Conservation (phyloP, 1,140 invertebrate genomes). For the Diorhabda sublineata region DNA sequence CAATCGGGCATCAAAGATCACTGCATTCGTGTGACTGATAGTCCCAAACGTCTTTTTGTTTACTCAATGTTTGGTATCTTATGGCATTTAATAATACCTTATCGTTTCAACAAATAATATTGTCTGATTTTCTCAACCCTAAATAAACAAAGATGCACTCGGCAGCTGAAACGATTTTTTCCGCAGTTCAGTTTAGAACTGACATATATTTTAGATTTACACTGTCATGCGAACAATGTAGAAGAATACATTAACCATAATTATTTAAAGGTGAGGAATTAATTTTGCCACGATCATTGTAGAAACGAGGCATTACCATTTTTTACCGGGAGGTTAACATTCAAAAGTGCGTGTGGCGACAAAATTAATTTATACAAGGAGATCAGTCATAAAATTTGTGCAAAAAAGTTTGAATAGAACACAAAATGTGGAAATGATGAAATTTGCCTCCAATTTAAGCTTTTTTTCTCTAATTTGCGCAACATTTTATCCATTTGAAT, state of each 20-base stretch:
- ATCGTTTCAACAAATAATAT: conserved; percentile 1
- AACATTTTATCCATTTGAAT: too few relatives aligned
- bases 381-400: too few relatives aligned
- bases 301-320: neutral
- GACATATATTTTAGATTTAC: neutral
- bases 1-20: neutral
- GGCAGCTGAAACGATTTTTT: neutral
- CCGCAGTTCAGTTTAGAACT: neutral
- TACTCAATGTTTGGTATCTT: neutral
- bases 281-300: neutral
- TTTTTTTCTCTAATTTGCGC: too few relatives aligned
- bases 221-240: neutral
- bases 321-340: neutral
- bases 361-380: too few relatives aligned
- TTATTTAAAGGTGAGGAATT: neutral
- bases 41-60: neutral
- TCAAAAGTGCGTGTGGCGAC: too few relatives aligned
- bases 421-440: too few relatives aligned
- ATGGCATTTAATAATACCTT: neutral
- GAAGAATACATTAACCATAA: neutral
- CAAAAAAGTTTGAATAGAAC: too few relatives aligned
- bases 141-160: neutral
- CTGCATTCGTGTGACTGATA: neutral
- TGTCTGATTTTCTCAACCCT: conserved; percentile 1
- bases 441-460: too few relatives aligned